Evolutionary conservation across 2,113 vertebrate genomes (phyloP), one percentile per base, ranked within the genome.

Genomic region (Colaptes auratus): DNA sequence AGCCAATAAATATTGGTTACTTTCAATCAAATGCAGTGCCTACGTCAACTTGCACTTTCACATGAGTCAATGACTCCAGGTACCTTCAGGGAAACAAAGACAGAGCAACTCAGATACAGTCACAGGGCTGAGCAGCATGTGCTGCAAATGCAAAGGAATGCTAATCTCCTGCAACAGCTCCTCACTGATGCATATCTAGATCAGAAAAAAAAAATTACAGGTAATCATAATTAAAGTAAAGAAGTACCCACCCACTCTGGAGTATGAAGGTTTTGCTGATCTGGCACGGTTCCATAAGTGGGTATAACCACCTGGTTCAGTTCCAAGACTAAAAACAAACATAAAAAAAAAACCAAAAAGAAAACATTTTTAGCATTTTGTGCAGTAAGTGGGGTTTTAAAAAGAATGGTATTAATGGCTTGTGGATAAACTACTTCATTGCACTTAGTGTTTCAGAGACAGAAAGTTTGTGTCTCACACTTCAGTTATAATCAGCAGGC

Each of bases 161-260:
- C 21, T 27, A 18, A 23, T 75, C 55, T 72, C 65, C 77, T 72
- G 88, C 48, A 91, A 75, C 13, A 79, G 71, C 36, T 85, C 36
- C 24, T 48, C 16, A 27, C 5, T 35, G 31, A 4, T 85, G 67
- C 39, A 24, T 33, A 55, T 3, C 21, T 53, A 10, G 18, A 88
- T 0, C 39, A 39, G 1, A 67, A 48, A 86, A 65, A 67, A 64
- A 44, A 81, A 30, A 36, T 21, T 60, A 61, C 39, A 81, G 25
- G 20, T 36, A 82, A 30, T 44, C 23, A 70, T 30, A 80, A 30
- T 24, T 78, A 77, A 95, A 63, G 67, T 19, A 66, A 89, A 83
- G 46, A 61, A 84, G 42, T 96, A 98, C 98, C 73, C 82, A 98
- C 98, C 97, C 97, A 97, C 53, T 98, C 97, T 11, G 98, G 96